These are phyloP conservation scores for Macrosiphum euphorbiae DNA, from an alignment of 2,888 invertebrate genomes.

Conservation along the genomic window DNA sequence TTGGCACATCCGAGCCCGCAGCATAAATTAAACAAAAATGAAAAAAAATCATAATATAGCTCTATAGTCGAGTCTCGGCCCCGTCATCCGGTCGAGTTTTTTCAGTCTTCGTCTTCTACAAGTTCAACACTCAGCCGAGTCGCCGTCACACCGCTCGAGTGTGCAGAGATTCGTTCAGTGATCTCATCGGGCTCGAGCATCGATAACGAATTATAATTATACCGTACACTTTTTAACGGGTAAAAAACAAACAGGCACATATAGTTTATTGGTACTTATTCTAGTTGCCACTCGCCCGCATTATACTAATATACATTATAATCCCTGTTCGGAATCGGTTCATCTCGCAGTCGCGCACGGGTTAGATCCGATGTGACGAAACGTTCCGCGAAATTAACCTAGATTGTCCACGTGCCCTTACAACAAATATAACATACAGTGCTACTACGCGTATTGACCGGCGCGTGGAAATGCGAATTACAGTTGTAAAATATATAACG, in stretches of 20 bases:
- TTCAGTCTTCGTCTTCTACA: not conserved
- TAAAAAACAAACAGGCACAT: not conserved
- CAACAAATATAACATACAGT: not conserved
- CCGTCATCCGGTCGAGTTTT: constrained; percentile 23
- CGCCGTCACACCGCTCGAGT: not conserved
- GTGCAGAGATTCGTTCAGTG: not conserved
- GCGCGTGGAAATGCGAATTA: constrained; percentile 12
- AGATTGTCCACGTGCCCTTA: not conserved
- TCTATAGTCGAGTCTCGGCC: not conserved
- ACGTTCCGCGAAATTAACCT: constrained; percentile 40
- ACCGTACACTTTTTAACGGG: not conserved
- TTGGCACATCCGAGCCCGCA: not conserved
- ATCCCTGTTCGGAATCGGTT: not conserved
- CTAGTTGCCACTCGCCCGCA: not conserved
- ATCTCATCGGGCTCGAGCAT: not conserved
- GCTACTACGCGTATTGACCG: not conserved
- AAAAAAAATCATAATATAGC: constrained; percentile 9
- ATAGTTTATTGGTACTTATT: not conserved
- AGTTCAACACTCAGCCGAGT: not conserved
- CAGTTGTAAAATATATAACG: not conserved
- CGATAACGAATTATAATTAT: constrained; percentile 25
- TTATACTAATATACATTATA: not conserved
- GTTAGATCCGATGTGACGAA: constrained; percentile 38
- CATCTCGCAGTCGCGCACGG: not conserved
- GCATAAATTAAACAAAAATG: constrained; percentile 42